Evolutionary conservation across 2,113 vertebrate genomes (phyloP).

Genomic region (Actenoides hombroni): DNA sequence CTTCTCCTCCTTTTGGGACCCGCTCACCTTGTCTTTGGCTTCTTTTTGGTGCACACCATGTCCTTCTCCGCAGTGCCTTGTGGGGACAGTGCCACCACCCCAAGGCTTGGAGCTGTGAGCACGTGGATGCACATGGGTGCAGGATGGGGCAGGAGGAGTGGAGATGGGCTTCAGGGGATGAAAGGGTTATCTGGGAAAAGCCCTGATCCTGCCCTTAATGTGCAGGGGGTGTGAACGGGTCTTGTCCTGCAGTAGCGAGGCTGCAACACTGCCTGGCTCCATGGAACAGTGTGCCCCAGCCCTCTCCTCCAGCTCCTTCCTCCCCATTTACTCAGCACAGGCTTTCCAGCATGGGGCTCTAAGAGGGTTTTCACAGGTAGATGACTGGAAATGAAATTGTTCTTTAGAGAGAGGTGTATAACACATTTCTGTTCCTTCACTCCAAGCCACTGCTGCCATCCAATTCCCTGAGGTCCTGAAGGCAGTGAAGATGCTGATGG

Average conservation of each 20-base stretch:
- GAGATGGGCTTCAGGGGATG: neutral
- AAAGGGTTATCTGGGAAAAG: neutral
- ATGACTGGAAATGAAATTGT: neutral
- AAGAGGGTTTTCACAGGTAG: neutral
- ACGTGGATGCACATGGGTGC: rapidly evolving
- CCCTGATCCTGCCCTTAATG: neutral
- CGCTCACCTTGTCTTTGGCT: neutral
- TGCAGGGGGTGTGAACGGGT: rapidly evolving
- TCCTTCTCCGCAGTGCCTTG: neutral
- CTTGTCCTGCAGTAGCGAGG: neutral
- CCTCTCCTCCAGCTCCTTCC: neutral
- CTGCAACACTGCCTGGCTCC: neutral
- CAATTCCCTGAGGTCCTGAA: rapidly evolving
- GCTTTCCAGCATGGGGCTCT: neutral
- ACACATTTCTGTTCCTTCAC: neutral
- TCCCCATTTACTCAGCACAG: neutral
- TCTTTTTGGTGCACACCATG: rapidly evolving
- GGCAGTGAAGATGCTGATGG: neutral
- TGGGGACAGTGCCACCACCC: neutral
- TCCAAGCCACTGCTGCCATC: neutral
- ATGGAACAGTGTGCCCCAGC: neutral
- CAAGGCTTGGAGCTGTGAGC: neutral
- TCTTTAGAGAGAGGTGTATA: neutral
- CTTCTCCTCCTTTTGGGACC: rapidly evolving
- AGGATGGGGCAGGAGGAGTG: neutral